phyloP scores from a whole-genome alignment of 2,888 invertebrate genomes.

The Ectemnius lituratus region DNA sequence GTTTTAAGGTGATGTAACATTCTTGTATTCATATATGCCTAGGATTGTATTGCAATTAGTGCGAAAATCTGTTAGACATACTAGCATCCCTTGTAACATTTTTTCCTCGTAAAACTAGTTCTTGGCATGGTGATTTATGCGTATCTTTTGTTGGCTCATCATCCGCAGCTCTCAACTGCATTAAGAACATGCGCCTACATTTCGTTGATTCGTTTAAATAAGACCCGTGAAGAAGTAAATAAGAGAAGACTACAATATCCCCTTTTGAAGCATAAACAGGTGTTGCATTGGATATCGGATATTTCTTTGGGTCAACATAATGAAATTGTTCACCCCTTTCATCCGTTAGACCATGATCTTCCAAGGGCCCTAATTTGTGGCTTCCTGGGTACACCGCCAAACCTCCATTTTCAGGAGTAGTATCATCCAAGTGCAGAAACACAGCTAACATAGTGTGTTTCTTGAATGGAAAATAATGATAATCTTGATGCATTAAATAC shows the following conservation, averaged over 20 bases:
- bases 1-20: too few relatives aligned
- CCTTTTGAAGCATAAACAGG: constrained; percentile 80
- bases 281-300: constrained; percentile 79
- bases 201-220: constrained; percentile 79
- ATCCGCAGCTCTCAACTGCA: constrained; percentile 80
- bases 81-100: constrained; percentile 76
- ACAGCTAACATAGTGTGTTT: constrained; percentile 81
- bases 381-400: constrained; percentile 82
- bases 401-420: constrained; percentile 81
- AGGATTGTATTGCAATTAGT: constrained; percentile 13
- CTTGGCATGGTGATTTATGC: constrained; percentile 79
- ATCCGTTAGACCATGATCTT: constrained; percentile 78
- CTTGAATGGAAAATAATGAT: constrained; percentile 81
- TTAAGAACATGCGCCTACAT: constrained; percentile 80
- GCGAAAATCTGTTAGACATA: constrained; percentile 70
- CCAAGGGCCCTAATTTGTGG: constrained; percentile 80
- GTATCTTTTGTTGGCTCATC: constrained; percentile 78
- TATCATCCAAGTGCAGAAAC: constrained; percentile 81
- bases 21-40: background rate
- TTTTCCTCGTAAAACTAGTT: constrained; percentile 80
- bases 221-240: constrained; percentile 81
- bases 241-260: constrained; percentile 81
- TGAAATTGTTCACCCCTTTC: constrained; percentile 77
- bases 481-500: constrained; percentile 83
- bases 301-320: constrained; percentile 79